phyloP scores from a whole-genome alignment of 2,888 invertebrate species.

The Copidosoma aretas region DNA sequence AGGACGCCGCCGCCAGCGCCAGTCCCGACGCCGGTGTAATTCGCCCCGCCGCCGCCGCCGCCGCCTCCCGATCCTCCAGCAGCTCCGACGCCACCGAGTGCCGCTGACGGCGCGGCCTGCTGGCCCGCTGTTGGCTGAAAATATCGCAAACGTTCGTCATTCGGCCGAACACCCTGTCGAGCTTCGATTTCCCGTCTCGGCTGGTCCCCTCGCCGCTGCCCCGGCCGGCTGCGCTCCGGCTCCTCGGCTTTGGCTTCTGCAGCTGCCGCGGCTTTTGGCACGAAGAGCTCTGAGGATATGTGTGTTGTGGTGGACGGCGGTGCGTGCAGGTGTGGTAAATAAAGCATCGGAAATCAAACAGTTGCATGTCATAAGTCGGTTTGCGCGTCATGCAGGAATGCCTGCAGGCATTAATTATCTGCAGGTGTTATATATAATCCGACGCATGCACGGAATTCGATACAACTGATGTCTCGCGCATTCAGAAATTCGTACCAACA shows the following conservation, averaged over 20 bases:
- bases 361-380: too few relatives aligned
- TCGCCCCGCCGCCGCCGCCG: not conserved
- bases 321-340: too few relatives aligned
- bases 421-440: too few relatives aligned
- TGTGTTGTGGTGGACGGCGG: too few relatives aligned
- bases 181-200: not conserved
- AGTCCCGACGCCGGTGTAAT: not conserved
- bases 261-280: not conserved
- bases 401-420: too few relatives aligned
- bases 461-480: too few relatives aligned
- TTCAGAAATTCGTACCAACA: too few relatives aligned
- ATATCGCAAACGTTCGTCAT: constrained; percentile 16
- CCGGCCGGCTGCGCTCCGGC: not conserved
- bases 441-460: too few relatives aligned
- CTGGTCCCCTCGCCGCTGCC: not conserved
- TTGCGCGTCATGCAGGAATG: too few relatives aligned
- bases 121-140: not conserved
- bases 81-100: too few relatives aligned
- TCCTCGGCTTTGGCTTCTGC: not conserved
- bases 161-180: not conserved
- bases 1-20: constrained; percentile 18
- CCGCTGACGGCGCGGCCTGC: not conserved
- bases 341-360: too few relatives aligned
- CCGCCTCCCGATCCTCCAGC: not conserved
- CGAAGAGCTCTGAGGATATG: not conserved